Evolutionary conservation across 1,140 invertebrate species (phyloP).

Genomic region (Orchestia grillus): DNA sequence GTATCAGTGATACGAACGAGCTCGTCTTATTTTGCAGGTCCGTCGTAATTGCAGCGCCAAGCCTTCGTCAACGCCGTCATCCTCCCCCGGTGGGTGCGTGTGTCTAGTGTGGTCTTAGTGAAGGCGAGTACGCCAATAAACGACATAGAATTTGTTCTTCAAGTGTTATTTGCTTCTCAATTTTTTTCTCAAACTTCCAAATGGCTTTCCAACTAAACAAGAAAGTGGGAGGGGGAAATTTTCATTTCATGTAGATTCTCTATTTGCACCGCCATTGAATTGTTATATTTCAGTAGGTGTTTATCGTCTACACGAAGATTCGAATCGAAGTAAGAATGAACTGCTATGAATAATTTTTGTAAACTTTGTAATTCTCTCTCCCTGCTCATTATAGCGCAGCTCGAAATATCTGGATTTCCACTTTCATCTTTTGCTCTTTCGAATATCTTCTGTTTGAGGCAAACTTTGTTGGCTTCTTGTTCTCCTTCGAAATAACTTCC

Average conservation of each 20-base stretch:
- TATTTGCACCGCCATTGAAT: background rate
- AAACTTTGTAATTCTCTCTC: background rate
- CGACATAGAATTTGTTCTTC: no score
- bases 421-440: background rate
- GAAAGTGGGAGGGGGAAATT: background rate
- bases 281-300: no score
- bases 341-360: background rate
- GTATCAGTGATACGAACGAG: background rate
- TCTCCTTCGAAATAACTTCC: background rate
- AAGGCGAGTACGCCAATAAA: no score
- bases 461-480: background rate
- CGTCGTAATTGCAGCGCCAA: background rate
- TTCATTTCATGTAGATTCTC: background rate
- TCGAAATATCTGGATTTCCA: background rate
- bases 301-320: no score
- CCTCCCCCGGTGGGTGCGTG: background rate
- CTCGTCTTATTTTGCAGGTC: background rate
- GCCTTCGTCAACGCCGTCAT: background rate
- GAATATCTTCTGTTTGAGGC: background rate
- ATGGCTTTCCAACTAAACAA: background rate
- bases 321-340: no score
- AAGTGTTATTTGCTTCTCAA: no score
- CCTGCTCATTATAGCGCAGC: background rate
- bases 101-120: background rate
- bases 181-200: background rate